A percentile compares a stretch with the other conserved stretches of the same genome.
Evolutionary conservation across 2,888 invertebrate genomes (phyloP).

Genomic region (Pristionchus mayeri): DNA sequence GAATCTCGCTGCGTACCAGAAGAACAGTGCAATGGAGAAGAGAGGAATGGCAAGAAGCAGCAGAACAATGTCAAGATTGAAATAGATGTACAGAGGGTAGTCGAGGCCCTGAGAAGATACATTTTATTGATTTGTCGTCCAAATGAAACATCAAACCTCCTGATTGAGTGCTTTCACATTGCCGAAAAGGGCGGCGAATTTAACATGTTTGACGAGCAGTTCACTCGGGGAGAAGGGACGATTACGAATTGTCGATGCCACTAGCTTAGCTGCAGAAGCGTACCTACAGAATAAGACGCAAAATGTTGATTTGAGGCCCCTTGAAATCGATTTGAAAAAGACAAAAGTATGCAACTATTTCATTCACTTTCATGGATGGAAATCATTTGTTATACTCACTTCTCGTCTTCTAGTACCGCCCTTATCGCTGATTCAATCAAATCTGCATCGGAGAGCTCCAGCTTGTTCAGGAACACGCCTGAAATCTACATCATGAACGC

Average conservation of each 20-base stretch:
- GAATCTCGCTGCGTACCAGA: not conserved
- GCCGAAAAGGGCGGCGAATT: not conserved
- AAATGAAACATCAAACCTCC: not conserved
- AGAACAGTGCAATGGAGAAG: not conserved
- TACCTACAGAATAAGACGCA: not conserved
- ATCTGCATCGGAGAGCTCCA: not conserved
- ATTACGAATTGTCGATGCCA: not conserved
- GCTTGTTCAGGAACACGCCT: slow-evolving; percentile 11
- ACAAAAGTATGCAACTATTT: too few relatives aligned
- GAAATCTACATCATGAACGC: not conserved
- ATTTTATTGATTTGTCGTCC: not conserved
- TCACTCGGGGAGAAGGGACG: not conserved
- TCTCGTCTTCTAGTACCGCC: not conserved
- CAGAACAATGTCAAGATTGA: not conserved
- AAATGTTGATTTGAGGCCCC: too few relatives aligned
- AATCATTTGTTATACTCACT: not conserved
- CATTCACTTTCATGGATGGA: not conserved
- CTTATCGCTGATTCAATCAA: not conserved
- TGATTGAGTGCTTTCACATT: not conserved
- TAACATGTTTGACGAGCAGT: slow-evolving; percentile 22
- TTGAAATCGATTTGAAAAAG: too few relatives aligned
- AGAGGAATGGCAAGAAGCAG: not conserved
- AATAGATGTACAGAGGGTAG: slow-evolving; percentile 32
- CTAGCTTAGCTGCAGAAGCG: not conserved
- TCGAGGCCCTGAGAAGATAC: not conserved